phyloP scores from a whole-genome alignment of 2,888 invertebrate genomes.

The Matsumyia berberina region DNA sequence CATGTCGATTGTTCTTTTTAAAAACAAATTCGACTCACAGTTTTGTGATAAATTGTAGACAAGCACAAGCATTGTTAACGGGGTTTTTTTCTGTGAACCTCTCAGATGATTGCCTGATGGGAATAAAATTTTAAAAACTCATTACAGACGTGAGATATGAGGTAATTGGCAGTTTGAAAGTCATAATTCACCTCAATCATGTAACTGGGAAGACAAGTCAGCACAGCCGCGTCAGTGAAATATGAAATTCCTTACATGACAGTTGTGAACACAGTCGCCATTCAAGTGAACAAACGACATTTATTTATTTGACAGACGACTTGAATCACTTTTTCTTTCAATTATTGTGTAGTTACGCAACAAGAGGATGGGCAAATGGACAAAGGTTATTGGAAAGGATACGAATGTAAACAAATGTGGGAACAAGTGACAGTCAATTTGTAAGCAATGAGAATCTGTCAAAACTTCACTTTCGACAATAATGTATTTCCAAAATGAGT shows the following conservation, averaged over 20 bases:
- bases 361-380: background rate
- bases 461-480: no score
- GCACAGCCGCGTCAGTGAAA: slow-evolving; percentile 3
- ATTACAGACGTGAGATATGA: slow-evolving; percentile 54
- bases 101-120: slow-evolving; percentile 40
- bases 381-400: background rate
- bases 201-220: slow-evolving; percentile 35
- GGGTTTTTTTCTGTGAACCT: slow-evolving; percentile 39
- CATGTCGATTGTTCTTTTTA: slow-evolving; percentile 61
- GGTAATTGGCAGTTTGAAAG: slow-evolving; percentile 62
- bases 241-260: slow-evolving; percentile 24
- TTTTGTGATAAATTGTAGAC: slow-evolving; percentile 42
- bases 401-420: background rate
- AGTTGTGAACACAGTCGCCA: slow-evolving; percentile 8
- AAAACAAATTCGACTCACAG: slow-evolving; percentile 36
- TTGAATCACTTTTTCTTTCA: slow-evolving; percentile 17
- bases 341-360: slow-evolving; percentile 7
- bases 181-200: slow-evolving; percentile 54
- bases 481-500: no score
- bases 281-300: slow-evolving; percentile 6
- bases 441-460: no score
- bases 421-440: no score
- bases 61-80: slow-evolving; percentile 56
- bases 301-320: slow-evolving; percentile 1
- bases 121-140: slow-evolving; percentile 36